Evolutionary conservation across 2,888 invertebrate species (phyloP).

Genomic region (Coleophora deauratella): DNA sequence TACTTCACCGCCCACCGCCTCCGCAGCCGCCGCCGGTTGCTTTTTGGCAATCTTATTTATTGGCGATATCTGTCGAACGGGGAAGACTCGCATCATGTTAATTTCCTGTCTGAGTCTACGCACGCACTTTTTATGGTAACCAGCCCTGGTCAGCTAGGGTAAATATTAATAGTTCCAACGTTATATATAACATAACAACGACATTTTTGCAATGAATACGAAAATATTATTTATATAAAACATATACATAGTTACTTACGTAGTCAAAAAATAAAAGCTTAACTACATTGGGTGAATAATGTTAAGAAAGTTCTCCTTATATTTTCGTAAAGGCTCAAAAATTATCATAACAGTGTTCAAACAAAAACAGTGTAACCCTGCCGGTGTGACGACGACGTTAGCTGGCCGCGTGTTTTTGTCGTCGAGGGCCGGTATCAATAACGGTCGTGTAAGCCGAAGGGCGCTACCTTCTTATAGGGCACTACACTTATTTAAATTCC

Average conservation of each 20-base stretch:
- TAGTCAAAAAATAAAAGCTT: no score
- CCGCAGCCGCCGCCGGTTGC: conserved; percentile 31
- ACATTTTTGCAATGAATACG: no score
- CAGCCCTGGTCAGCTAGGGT: conserved; percentile 13
- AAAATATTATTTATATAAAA: no score
- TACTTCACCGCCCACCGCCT: conserved; percentile 44
- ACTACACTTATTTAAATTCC: conserved; percentile 71
- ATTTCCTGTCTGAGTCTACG: conserved; percentile 54
- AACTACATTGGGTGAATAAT: no score
- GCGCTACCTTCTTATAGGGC: conserved; percentile 34
- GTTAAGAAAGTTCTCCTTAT: no score
- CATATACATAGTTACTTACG: no score
- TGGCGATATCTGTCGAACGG: conserved; percentile 47
- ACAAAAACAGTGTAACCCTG: conserved; percentile 2
- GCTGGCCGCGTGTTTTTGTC: conserved; percentile 36
- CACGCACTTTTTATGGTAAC: conserved; percentile 24
- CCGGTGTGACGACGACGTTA: not conserved
- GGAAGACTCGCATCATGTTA: conserved; percentile 64
- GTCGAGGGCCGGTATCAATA: conserved; percentile 52
- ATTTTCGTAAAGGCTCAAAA: no score
- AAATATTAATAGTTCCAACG: conserved; percentile 15
- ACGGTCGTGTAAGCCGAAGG: conserved; percentile 58
- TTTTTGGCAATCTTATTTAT: conserved; percentile 68
- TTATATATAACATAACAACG: not conserved
- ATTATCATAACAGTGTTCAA: not conserved